Percentiles rank a stretch among this genome's conserved stretches.
These are phyloP conservation scores for Agrotis clavis DNA, from an alignment of 2,888 invertebrate species.

Conservation along the genomic window DNA sequence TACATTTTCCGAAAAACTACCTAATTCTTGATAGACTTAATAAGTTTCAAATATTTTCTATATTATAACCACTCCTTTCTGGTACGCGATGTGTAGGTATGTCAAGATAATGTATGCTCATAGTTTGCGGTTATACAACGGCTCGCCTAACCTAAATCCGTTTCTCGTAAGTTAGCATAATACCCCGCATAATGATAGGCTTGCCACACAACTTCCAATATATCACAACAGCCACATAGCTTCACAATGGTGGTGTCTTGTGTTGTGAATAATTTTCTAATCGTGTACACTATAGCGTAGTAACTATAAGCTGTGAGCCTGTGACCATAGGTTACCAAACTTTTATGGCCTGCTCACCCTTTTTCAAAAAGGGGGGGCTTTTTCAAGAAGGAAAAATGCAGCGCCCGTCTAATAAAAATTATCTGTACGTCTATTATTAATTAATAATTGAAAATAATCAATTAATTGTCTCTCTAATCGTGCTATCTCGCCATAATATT, in stretches of 20 bases:
- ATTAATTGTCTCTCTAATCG: too few relatives aligned
- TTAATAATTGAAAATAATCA: too few relatives aligned
- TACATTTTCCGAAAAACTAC: not conserved
- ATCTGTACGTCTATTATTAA: too few relatives aligned
- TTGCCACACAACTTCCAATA: constrained; percentile 25
- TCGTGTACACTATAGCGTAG: not conserved
- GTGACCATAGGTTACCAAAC: too few relatives aligned
- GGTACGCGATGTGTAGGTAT: too few relatives aligned
- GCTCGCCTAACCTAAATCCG: constrained; percentile 46
- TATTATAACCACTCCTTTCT: too few relatives aligned
- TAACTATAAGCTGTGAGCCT: too few relatives aligned
- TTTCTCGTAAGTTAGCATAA: constrained; percentile 51
- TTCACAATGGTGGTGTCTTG: constrained; percentile 6
- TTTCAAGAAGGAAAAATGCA: too few relatives aligned
- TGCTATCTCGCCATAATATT: too few relatives aligned
- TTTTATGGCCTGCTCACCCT: too few relatives aligned
- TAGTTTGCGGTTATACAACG: constrained; percentile 22
- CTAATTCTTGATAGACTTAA: not conserved
- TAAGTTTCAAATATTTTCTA: not conserved
- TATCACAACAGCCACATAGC: constrained; percentile 22
- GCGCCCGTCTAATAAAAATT: too few relatives aligned
- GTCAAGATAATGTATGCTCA: constrained; percentile 16
- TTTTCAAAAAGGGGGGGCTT: too few relatives aligned
- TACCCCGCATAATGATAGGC: constrained; percentile 43
- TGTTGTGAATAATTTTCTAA: constrained; percentile 15